Conservation (phyloP, 2,888 invertebrate genomes). For the Fragum fragum region DNA sequence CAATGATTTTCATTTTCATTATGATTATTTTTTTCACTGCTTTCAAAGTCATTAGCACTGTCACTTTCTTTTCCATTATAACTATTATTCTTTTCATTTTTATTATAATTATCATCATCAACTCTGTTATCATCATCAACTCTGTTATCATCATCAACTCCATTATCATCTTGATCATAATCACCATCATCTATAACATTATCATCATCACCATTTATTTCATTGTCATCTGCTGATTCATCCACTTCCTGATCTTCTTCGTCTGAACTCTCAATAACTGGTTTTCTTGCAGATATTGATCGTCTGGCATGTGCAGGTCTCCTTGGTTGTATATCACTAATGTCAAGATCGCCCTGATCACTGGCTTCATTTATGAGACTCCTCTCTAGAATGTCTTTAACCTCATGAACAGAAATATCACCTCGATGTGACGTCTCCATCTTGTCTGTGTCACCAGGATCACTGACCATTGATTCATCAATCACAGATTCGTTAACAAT, state of each 20-base stretch:
- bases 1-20: background rate
- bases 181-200: conserved; percentile 5
- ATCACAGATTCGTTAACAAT: conserved; percentile 10
- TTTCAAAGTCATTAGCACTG: background rate
- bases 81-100: conserved; percentile 8
- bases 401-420: conserved; percentile 47
- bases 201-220: conserved; percentile 13
- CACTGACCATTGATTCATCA: conserved; percentile 4
- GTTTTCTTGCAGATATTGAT: conserved; percentile 52
- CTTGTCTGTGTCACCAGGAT: conserved; percentile 34
- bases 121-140: background rate
- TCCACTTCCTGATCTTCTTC: conserved; percentile 68
- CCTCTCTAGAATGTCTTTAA: conserved; percentile 52
- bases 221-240: conserved; percentile 31
- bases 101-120: conserved; percentile 17
- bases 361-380: conserved; percentile 45
- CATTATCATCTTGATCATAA: conserved; percentile 14
- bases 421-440: conserved; percentile 39
- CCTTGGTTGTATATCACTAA: conserved; percentile 37
- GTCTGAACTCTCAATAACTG: conserved; percentile 73
- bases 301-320: conserved; percentile 34
- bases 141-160: conserved; percentile 8
- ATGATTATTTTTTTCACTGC: background rate
- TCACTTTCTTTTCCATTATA: conserved; percentile 30
- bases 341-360: background rate